phyloP scores from a whole-genome alignment of 2,888 invertebrate genomes.

The Mactromeris polynyma region DNA sequence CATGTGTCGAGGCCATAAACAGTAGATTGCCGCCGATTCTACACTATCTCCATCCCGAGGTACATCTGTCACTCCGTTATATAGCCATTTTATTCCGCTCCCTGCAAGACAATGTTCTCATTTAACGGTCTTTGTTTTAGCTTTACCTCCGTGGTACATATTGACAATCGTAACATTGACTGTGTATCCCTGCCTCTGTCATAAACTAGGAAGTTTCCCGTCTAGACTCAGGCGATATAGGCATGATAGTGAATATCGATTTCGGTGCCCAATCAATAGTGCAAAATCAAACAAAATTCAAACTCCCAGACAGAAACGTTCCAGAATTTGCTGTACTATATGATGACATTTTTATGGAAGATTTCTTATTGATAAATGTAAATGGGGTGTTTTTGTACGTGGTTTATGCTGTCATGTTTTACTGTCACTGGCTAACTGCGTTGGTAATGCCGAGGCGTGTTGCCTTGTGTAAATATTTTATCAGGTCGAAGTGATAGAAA shows the following conservation, averaged over 20 bases:
- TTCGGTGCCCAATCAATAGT: slow-evolving; percentile 15
- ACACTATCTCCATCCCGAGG: neutral
- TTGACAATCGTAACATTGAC: neutral
- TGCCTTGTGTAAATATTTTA: neutral
- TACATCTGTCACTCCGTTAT: neutral
- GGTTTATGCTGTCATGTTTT: neutral
- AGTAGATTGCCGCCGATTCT: neutral
- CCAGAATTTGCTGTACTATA: neutral
- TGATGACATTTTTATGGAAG: neutral
- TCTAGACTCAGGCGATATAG: slow-evolving; percentile 24
- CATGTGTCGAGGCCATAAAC: neutral
- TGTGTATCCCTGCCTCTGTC: neutral
- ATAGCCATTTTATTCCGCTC: neutral
- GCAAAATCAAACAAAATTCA: slow-evolving; percentile 47
- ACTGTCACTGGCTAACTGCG: neutral
- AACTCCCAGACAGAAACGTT: slow-evolving; percentile 11
- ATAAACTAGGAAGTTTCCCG: slow-evolving; percentile 32
- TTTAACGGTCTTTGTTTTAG: slow-evolving; percentile 21
- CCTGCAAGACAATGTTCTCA: neutral
- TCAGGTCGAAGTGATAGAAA: neutral
- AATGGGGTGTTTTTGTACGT: neutral
- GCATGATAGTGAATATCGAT: slow-evolving; percentile 31
- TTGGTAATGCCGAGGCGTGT: neutral
- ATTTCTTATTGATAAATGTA: slow-evolving; percentile 4
- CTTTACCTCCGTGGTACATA: neutral